phyloP scores from a whole-genome alignment of 2,888 invertebrate species.

The Erannis defoliaria region DNA sequence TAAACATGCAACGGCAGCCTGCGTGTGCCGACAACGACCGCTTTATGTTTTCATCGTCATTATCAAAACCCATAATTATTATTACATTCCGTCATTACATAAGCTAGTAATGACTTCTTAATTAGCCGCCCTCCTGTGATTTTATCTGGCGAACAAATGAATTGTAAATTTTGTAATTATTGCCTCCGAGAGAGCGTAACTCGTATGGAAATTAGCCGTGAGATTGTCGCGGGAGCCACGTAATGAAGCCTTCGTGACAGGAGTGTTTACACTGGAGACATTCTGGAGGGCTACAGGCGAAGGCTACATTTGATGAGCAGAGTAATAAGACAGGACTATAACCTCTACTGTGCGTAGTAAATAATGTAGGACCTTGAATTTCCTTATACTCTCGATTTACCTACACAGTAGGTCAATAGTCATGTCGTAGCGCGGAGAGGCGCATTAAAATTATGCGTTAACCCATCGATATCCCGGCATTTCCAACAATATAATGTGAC shows the following conservation, averaged over 20 bases:
- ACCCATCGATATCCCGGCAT: no score
- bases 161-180: conserved; percentile 72
- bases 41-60: conserved; percentile 52
- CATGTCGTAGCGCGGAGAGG: no score
- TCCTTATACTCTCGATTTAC: no score
- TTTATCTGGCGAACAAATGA: conserved; percentile 69
- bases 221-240: conserved; percentile 32
- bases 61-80: conserved; percentile 59
- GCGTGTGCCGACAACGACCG: conserved; percentile 48
- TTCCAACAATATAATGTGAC: no score
- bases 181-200: conserved; percentile 68
- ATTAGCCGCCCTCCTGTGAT: conserved; percentile 62
- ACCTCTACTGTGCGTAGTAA: no score
- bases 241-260: conserved; percentile 20
- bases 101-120: conserved; percentile 66
- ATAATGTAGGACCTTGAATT: no score
- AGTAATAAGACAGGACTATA: no score
- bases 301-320: background rate
- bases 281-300: background rate
- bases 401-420: no score
- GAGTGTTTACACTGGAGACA: conserved; percentile 1
- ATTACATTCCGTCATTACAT: conserved; percentile 65
- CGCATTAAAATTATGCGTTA: no score
- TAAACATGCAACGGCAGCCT: conserved; percentile 46
- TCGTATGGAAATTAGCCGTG: conserved; percentile 44